phyloP scores from a whole-genome alignment of 64 coral and sea anemone species.

The Actinia tenebrosa region DNA sequence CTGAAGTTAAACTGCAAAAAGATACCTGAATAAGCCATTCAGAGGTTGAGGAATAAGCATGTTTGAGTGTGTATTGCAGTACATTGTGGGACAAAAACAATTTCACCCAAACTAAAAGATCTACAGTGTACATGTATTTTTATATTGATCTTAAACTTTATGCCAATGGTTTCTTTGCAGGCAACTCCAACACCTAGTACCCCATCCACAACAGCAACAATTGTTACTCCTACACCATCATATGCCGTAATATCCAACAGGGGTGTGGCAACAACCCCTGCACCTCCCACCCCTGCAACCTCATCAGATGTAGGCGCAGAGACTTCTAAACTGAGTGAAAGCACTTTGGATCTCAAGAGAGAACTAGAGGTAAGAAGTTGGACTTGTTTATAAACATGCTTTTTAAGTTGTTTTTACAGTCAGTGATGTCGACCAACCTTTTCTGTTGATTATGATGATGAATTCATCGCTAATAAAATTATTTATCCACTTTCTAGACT shows the following conservation, averaged over 20 bases:
- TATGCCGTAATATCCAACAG: slow-evolving; percentile 53
- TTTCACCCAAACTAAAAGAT: too few relatives aligned
- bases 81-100: too few relatives aligned
- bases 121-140: too few relatives aligned
- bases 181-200: slow-evolving; percentile 20
- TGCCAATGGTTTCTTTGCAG: slow-evolving; percentile 2
- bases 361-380: slow-evolving; percentile 58
- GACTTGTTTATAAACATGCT: too few relatives aligned
- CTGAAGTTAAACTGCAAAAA: too few relatives aligned
- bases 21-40: too few relatives aligned
- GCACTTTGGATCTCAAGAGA: slow-evolving; percentile 85
- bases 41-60: too few relatives aligned
- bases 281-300: slow-evolving; percentile 24
- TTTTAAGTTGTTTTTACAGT: background rate
- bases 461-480: background rate
- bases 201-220: slow-evolving; percentile 21
- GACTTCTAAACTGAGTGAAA: slow-evolving; percentile 54
- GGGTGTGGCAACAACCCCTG: background rate
- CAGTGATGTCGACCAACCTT: background rate
- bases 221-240: slow-evolving; percentile 41
- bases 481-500: slow-evolving; percentile 26
- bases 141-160: background rate
- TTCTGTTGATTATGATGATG: background rate
- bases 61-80: too few relatives aligned
- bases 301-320: slow-evolving; percentile 24